Conservation (phyloP, 2,797 vertebrate species). For the Tarsius wallacei region DNA sequence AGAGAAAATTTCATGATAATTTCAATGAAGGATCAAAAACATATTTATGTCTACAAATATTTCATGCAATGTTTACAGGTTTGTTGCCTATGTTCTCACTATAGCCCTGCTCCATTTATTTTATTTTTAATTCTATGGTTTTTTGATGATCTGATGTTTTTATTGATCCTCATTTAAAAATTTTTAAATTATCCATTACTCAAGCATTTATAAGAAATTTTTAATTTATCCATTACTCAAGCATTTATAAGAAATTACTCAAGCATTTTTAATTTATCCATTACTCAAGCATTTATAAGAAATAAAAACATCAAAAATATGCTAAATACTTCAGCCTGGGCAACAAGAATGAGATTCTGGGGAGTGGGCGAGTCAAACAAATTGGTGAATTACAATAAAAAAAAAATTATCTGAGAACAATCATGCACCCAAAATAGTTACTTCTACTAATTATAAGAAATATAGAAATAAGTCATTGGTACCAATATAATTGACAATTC, state of each 20-base stretch:
- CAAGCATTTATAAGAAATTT: not conserved
- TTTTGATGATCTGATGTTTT: not conserved
- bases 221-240: too few species aligned
- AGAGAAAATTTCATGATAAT: not conserved
- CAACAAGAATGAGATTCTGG: too few species aligned
- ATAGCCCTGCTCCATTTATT: not conserved
- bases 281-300: not conserved
- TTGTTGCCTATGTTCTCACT: not conserved
- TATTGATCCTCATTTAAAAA: not conserved
- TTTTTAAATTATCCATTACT: not conserved
- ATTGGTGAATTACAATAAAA: not conserved
- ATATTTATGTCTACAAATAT: not conserved
- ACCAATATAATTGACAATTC: not conserved
- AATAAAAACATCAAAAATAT: not conserved
- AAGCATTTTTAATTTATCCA: not conserved
- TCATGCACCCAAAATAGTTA: not conserved
- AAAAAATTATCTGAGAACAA: not conserved
- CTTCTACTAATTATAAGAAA: slow-evolving; percentile 5
- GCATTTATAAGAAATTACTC: not conserved
- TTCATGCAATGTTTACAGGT: not conserved
- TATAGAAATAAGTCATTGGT: slow-evolving; percentile 2
- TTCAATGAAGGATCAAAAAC: not conserved
- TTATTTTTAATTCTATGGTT: not conserved
- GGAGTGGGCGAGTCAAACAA: not conserved
- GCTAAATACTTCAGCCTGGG: too few species aligned